A percentile compares a stretch with the other conserved stretches of the same genome.
phyloP scores from a whole-genome alignment of 2,888 invertebrate genomes.

The Blastobasis lacticolella region DNA sequence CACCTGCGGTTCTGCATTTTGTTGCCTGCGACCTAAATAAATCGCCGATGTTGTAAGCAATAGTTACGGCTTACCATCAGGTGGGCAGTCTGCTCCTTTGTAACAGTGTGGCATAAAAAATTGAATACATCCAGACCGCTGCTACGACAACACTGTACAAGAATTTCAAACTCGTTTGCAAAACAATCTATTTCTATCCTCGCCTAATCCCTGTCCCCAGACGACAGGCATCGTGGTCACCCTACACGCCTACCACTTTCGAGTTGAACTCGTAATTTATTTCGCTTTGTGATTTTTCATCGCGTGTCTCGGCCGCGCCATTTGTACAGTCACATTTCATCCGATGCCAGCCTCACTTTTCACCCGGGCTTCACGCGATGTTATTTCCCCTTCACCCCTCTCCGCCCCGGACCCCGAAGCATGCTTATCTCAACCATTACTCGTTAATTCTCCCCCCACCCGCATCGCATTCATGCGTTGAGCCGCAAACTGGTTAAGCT shows the following conservation, averaged over 20 bases:
- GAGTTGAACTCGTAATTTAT: constrained; percentile 41
- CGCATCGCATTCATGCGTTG: constrained; percentile 27
- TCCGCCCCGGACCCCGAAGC: constrained; percentile 7
- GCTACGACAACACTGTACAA: too few species aligned
- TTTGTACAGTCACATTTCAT: constrained; percentile 39
- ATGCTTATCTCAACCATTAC: constrained; percentile 33
- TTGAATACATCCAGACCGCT: too few species aligned
- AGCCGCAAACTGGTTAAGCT: constrained; percentile 26
- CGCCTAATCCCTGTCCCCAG: too few species aligned
- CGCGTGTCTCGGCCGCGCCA: constrained; percentile 31
- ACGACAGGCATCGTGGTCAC: too few species aligned
- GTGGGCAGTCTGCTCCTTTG: too few species aligned
- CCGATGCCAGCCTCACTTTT: constrained; percentile 27
- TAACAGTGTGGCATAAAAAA: too few species aligned
- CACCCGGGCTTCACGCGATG: constrained; percentile 22
- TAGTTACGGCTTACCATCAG: too few species aligned
- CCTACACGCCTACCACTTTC: neutral
- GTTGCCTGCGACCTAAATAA: too few species aligned
- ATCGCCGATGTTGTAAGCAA: too few species aligned
- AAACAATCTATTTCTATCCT: too few species aligned
- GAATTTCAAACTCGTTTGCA: too few species aligned
- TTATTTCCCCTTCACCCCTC: neutral
- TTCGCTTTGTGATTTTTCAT: constrained; percentile 49
- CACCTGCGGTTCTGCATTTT: too few species aligned
- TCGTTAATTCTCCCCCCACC: constrained; percentile 27